These are phyloP conservation scores for Leptobrachium ailaonicum DNA, from an alignment of 2,113 vertebrate genomes.

Conservation along the genomic window DNA sequence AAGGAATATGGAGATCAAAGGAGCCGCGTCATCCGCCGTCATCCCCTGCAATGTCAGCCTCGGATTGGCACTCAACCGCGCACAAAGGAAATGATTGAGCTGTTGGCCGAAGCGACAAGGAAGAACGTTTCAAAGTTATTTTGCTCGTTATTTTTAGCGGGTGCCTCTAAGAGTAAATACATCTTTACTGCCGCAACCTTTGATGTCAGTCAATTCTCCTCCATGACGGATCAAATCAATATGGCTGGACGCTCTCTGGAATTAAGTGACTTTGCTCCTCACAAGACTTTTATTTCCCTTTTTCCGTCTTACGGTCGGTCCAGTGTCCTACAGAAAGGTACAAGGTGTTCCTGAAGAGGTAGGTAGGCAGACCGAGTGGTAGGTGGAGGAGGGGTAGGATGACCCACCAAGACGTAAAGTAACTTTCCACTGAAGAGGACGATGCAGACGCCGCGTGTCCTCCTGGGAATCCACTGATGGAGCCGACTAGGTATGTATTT, in stretches of 20 bases:
- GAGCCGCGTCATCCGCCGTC: neutral
- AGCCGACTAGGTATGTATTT: slow-evolving; percentile 28
- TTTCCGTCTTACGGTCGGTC: neutral
- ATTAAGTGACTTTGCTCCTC: slow-evolving; percentile 1
- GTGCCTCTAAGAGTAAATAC: slow-evolving; percentile 22
- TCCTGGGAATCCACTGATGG: slow-evolving; percentile 6
- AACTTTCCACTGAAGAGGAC: neutral
- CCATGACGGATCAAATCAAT: slow-evolving; percentile 38
- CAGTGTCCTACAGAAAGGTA: neutral
- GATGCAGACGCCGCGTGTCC: neutral
- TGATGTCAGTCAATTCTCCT: slow-evolving; percentile 30
- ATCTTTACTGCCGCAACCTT: slow-evolving; percentile 34
- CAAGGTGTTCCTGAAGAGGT: neutral
- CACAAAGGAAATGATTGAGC: neutral
- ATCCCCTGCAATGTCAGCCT: neutral
- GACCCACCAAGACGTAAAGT: neutral
- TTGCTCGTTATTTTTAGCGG: slow-evolving; percentile 21
- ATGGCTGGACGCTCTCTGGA: slow-evolving; percentile 8
- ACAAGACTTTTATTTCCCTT: neutral
- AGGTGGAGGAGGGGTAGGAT: neutral
- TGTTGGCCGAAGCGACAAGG: neutral
- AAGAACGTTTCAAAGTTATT: slow-evolving; percentile 30
- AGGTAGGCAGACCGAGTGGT: neutral
- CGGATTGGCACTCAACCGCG: neutral
- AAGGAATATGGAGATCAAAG: neutral